Evolutionary conservation across 2,888 invertebrate genomes (phyloP), one percentile per base, ranked within the genome.

Genomic region (Nasonia oneida): DNA sequence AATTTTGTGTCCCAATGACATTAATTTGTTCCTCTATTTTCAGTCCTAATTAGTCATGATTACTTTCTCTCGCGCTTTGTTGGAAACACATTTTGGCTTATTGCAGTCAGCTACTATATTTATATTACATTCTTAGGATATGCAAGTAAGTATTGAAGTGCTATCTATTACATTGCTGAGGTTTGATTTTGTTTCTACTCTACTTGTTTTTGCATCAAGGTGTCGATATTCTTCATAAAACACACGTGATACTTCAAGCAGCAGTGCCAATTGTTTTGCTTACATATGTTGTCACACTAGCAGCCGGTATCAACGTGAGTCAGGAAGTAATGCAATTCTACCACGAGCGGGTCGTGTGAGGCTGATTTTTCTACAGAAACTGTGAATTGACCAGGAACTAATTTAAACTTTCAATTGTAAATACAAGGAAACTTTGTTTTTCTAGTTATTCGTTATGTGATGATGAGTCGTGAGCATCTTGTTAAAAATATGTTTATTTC

Each of bases 121-220:
- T 99, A 99, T 93, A 99, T 99, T 90, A 98, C 99, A 57, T 99
- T 99, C 94, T 95, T 99, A 86, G 99, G 99, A 89, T 99, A 99
- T 92, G 98, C 97, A 93, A 97, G 97, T 97, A 92, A 96, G 97
- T 95, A 89, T 84, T 29, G 39, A 57, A 76, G 79, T 75, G 3
- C 53, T 73, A 76, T 50, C 5, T 10, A 50, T 29, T 76, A 50
- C 39, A 50, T 29, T 76, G 53, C 39, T 23, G 10, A 73, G 39
- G 88, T 73, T 83, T 50, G 84, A 50, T 67, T 83, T 37, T 57
- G 47, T 61, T 83, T 47, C 23, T 23, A 42, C 12, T 73, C 23
- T 73, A 12, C 12, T 14, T 73, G 8, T 2, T 29, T 67, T 33
- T 29, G 3, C 2, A 88, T 88, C 95, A 95, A 97, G 98, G 98